Conservation (phyloP, 2,888 invertebrate genomes). For the Cybosia mesomella region DNA sequence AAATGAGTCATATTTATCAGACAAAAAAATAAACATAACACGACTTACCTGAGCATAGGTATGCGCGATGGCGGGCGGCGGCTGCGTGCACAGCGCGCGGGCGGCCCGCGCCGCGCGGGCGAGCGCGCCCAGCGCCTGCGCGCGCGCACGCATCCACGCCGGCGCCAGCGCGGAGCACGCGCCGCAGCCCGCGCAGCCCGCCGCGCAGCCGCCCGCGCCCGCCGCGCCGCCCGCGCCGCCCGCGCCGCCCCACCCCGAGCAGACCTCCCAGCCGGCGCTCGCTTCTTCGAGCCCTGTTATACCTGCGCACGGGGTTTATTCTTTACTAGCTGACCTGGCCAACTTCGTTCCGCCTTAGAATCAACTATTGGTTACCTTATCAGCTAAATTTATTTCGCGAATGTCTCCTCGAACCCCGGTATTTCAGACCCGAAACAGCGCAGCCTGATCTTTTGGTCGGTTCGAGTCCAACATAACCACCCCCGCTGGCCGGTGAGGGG, state of each 20-base stretch:
- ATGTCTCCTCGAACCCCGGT: too few species aligned
- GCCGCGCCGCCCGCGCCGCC: constrained; percentile 58
- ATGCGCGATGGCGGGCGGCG: constrained; percentile 96
- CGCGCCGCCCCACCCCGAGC: constrained; percentile 64
- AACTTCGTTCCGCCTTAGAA: too few species aligned
- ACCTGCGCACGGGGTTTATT: constrained; percentile 60
- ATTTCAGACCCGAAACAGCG: too few species aligned
- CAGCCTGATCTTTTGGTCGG: too few species aligned
- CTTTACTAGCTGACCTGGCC: too few species aligned
- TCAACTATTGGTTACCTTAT: too few species aligned
- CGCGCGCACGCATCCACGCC: constrained; percentile 90
- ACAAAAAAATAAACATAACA: too few species aligned
- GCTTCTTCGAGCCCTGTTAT: constrained; percentile 69
- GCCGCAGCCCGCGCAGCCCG: constrained; percentile 71
- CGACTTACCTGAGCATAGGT: constrained; percentile 88
- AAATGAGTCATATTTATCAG: too few species aligned
- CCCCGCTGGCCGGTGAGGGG: too few species aligned
- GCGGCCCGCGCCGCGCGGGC: constrained; percentile 86
- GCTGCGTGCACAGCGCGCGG: constrained; percentile 93
- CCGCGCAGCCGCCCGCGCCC: constrained; percentile 90
- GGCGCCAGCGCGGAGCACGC: constrained; percentile 96
- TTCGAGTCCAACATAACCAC: too few species aligned
- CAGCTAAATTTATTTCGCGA: too few species aligned
- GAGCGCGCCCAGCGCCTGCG: constrained; percentile 87
- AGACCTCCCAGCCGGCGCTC: constrained; percentile 65